These are phyloP conservation scores for Chaenocephalus aceratus DNA, from an alignment of 2,113 vertebrate genomes.

Conservation along the genomic window DNA sequence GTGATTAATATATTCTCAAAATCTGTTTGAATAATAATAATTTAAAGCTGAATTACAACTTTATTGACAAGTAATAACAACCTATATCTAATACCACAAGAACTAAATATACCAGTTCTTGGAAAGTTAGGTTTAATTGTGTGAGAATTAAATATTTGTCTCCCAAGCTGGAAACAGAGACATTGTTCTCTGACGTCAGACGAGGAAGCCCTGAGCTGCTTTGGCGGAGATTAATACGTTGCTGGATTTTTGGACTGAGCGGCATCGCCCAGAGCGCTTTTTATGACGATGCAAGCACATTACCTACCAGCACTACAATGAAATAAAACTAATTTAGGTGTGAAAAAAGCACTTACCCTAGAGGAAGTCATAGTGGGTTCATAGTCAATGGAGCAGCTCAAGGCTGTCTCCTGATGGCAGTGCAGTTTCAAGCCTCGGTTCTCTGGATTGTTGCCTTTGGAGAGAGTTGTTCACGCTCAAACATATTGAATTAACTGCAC, in stretches of 20 bases:
- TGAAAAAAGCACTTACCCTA: conserved; percentile 10
- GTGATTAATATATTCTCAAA: no score
- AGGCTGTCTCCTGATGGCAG: conserved; percentile 40
- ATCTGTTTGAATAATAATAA: not conserved
- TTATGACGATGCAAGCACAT: conserved; percentile 7
- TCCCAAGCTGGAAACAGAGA: conserved; percentile 8
- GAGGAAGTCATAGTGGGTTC: conserved; percentile 34
- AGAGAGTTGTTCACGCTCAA: conserved; percentile 19
- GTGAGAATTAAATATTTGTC: conserved; percentile 7
- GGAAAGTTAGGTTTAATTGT: not conserved
- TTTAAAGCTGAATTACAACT: no score
- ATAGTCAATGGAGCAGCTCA: conserved; percentile 36
- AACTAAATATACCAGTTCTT: not conserved
- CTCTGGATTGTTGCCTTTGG: conserved; percentile 5
- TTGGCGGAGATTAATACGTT: conserved; percentile 16
- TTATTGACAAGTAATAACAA: no score
- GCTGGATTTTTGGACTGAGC: conserved; percentile 11
- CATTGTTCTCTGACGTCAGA: conserved; percentile 27
- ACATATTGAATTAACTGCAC: conserved; percentile 38
- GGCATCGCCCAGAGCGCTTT: conserved; percentile 14
- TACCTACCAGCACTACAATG: conserved; percentile 19
- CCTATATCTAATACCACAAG: no score
- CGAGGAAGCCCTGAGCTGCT: conserved; percentile 12
- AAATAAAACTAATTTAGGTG: conserved; percentile 49
- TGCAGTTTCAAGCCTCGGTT: conserved; percentile 12